Evolutionary conservation across 2,113 vertebrate genomes (phyloP).

Genomic region (Phrynosoma blainvillii): DNA sequence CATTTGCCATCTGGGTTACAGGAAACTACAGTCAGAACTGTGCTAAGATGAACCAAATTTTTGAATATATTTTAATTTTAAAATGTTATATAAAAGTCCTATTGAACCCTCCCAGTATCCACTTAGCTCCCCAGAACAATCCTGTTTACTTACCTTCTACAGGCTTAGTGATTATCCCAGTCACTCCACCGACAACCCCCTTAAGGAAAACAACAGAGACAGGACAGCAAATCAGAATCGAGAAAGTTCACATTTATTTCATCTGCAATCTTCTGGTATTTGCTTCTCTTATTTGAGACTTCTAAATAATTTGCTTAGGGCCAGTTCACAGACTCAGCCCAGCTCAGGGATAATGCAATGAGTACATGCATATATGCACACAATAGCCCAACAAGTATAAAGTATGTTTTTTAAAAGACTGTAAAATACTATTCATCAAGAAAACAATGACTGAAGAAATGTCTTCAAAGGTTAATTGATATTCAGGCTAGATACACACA

Average conservation of each 20-base stretch:
- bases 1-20: too few relatives aligned
- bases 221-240: background rate
- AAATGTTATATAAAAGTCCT: background rate
- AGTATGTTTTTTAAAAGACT: background rate
- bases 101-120: background rate
- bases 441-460: background rate
- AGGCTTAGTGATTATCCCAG: conserved; percentile 96
- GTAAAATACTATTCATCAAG: background rate
- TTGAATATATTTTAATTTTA: background rate
- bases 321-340: background rate
- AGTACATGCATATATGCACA: background rate
- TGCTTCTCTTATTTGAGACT: background rate
- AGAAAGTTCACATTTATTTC: background rate
- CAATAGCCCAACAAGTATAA: background rate
- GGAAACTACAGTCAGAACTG: too few relatives aligned
- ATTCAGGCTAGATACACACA: background rate
- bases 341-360: background rate
- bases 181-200: conserved; percentile 94
- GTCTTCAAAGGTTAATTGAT: background rate
- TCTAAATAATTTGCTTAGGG: background rate
- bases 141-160: conserved; percentile 87
- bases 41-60: too few relatives aligned
- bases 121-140: background rate
- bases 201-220: conserved; percentile 66
- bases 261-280: conserved; percentile 35